Evolutionary conservation across 2,888 invertebrate genomes (phyloP).

Genomic region (Neria commutata): DNA sequence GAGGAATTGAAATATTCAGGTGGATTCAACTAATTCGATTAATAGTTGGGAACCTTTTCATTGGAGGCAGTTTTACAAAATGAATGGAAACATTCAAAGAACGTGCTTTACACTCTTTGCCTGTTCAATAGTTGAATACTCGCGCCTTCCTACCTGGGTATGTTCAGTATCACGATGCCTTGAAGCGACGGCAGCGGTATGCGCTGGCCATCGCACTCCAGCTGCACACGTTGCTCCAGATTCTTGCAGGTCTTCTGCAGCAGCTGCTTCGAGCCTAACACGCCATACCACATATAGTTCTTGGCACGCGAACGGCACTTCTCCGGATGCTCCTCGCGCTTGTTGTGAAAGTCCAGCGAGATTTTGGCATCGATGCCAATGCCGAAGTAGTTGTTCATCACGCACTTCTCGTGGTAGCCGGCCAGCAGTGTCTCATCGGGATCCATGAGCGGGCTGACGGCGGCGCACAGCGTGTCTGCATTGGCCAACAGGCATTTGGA

Average conservation of each 20-base stretch:
- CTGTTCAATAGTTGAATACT: no score
- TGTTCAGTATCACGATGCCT: constrained; percentile 96
- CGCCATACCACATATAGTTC: constrained; percentile 96
- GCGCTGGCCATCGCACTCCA: constrained; percentile 95
- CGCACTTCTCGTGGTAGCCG: constrained; percentile 90
- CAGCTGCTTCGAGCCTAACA: constrained; percentile 76
- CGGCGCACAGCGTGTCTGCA: constrained; percentile 94
- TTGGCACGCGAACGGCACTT: constrained; percentile 93
- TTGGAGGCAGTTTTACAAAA: no score
- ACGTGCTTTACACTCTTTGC: no score
- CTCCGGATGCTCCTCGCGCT: constrained; percentile 95
- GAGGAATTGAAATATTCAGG: no score
- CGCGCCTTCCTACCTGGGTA: constrained; percentile 77
- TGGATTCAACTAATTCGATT: no score
- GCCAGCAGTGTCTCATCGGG: constrained; percentile 86
- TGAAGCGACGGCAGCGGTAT: constrained; percentile 95
- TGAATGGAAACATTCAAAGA: no score
- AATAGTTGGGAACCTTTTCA: no score
- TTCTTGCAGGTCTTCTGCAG: constrained; percentile 93
- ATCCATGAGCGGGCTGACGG: constrained; percentile 94
- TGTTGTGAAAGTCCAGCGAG: constrained; percentile 94
- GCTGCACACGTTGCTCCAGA: constrained; percentile 90
- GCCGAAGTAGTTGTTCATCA: constrained; percentile 99
- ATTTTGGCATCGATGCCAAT: constrained; percentile 99
- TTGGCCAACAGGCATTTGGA: constrained; percentile 95